Percentiles rank a stretch among this genome's conserved stretches.
phyloP scores from a whole-genome alignment of 1,140 invertebrate genomes.

The Heterodera schachtii region DNA sequence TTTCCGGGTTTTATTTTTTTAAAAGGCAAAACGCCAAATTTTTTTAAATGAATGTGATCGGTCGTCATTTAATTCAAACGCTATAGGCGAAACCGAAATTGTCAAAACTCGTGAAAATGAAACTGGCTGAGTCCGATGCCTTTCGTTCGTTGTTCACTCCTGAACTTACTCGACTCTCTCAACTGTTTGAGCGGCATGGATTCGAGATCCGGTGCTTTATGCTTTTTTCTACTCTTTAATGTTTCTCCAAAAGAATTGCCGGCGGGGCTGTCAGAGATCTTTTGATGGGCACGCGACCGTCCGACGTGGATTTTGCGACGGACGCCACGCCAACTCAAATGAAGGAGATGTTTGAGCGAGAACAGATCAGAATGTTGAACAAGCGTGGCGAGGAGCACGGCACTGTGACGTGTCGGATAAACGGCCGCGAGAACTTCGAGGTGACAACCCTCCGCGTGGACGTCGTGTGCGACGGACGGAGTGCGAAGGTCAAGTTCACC shows the following conservation, averaged over 20 bases:
- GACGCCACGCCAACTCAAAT: conserved; percentile 92
- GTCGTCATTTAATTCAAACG: background rate
- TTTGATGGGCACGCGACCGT: conserved; percentile 80
- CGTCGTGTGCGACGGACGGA: conserved; percentile 86
- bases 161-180: conserved; percentile 75
- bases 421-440: conserved; percentile 72
- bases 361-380: conserved; percentile 88
- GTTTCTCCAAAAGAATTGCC: conserved; percentile 76
- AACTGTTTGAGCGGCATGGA: conserved; percentile 79
- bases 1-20: too few relatives aligned
- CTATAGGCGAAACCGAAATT: background rate
- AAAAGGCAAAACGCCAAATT: too few relatives aligned
- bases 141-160: conserved; percentile 82
- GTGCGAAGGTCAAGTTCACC: conserved; percentile 90
- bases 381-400: conserved; percentile 92
- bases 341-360: conserved; percentile 86
- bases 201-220: conserved; percentile 71
- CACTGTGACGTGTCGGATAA: conserved; percentile 92
- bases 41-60: background rate
- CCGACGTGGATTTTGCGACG: conserved; percentile 96
- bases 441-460: conserved; percentile 76
- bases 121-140: conserved; percentile 23
- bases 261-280: conserved; percentile 92
- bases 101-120: conserved; percentile 30
- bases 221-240: too few relatives aligned